Percentiles rank a stretch among this genome's conserved stretches.
Evolutionary conservation across 2,888 invertebrate species (phyloP).

Genomic region (Anthophora plumipes): DNA sequence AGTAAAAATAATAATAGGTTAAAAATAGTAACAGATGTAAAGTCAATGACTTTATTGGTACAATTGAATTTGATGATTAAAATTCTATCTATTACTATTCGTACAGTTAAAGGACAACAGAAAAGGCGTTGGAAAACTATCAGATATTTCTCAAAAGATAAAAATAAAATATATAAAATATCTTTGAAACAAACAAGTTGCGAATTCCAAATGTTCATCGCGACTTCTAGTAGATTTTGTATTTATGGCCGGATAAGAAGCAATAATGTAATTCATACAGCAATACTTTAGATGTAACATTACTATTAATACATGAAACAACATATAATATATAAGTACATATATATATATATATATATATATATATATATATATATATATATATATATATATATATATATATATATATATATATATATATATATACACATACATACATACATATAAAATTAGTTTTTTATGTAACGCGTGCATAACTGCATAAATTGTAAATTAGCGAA

Average conservation of each 20-base stretch:
- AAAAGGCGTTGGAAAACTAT: not conserved
- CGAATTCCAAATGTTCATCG: constrained; percentile 36
- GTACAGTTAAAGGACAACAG: no score
- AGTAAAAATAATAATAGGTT: no score
- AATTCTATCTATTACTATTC: not conserved
- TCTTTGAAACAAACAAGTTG: constrained; percentile 19
- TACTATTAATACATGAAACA: constrained; percentile 60
- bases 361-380: no score
- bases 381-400: no score
- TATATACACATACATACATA: no score
- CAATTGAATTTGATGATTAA: no score
- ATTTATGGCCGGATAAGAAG: constrained; percentile 67
- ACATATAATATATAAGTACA: constrained; percentile 65
- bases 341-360: no score
- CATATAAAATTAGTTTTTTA: constrained; percentile 36
- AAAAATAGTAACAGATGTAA: no score
- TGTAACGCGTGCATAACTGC: constrained; percentile 9
- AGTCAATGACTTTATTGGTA: no score
- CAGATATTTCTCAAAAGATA: not conserved
- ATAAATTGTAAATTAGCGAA: constrained; percentile 38
- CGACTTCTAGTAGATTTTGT: constrained; percentile 50
- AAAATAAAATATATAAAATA: not conserved
- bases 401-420: no score
- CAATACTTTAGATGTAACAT: constrained; percentile 33
- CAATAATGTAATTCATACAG: constrained; percentile 66